phyloP scores from a whole-genome alignment of 2,113 vertebrate genomes.

The Oceanodroma tethys region DNA sequence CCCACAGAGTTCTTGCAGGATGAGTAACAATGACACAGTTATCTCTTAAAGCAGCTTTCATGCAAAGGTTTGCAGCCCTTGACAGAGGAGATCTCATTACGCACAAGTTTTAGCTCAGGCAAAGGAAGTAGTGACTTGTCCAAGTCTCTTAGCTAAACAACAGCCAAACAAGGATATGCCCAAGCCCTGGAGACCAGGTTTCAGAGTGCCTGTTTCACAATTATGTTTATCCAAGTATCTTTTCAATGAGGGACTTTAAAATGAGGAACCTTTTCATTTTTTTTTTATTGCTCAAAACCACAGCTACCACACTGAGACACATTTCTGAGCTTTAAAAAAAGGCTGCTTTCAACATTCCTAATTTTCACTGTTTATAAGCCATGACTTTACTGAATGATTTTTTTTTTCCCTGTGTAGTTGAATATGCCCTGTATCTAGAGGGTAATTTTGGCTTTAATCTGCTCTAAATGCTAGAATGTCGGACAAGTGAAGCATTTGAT shows the following conservation, averaged over 20 bases:
- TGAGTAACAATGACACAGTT: not conserved
- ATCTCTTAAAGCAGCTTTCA: not conserved
- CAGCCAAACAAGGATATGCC: not conserved
- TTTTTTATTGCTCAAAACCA: conserved; percentile 12
- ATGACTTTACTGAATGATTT: not conserved
- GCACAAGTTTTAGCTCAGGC: not conserved
- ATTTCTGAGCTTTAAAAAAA: conserved; percentile 31
- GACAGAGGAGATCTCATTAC: not conserved
- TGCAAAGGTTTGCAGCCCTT: not conserved
- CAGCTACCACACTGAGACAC: not conserved
- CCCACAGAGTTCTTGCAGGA: not conserved
- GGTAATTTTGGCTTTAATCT: conserved; percentile 63
- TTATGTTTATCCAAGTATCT: not conserved
- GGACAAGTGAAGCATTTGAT: conserved; percentile 66
- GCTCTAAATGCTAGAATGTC: conserved; percentile 31
- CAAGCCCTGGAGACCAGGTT: not conserved
- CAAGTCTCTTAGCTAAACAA: not conserved
- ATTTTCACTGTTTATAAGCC: conserved; percentile 44
- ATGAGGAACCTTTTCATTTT: conserved; percentile 3
- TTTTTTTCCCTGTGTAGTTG: conserved; percentile 27
- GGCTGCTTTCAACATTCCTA: conserved; percentile 20
- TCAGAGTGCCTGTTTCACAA: not conserved
- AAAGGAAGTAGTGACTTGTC: not conserved
- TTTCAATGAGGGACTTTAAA: not conserved
- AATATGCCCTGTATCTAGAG: conserved; percentile 40